Base-by-base conservation (phyloP, 2,888 invertebrate genomes). In the Cephalotes varians region DNA sequence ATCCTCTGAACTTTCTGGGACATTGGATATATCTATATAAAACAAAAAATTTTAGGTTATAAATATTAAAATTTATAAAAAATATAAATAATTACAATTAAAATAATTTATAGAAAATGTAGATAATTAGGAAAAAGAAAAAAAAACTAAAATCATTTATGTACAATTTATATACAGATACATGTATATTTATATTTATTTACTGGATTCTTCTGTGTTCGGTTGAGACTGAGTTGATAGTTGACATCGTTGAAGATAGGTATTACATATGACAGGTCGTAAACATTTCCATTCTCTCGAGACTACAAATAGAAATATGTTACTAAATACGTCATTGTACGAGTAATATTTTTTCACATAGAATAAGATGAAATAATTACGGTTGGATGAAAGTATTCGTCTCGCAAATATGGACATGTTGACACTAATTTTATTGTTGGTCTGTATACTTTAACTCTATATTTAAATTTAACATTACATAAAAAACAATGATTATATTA, bases 371-470 rank as follows among this genome's bases (percentile, higher is more conserved):
- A 12, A 9, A 60, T 28, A 81, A 2, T 82, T 86, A 88, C 88
- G 4, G 51, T 77, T 83, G 15, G 25, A 34, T 21, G 74, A 47
- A 31, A 85, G 10, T 49, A 80, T 80, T 54, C 67, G 77, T 12
- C 77, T 31, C 1, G 62, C 40, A 12, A 82, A 51, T 34, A 69
- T 74, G 21, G 81, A 82, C 88, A 88, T 25, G 25, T 65, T 10
- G 64, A 28, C 18, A 2, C 1, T 25, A 44, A 44, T 44, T 44
- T 64, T 4, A 15, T 44, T 1, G 12, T 4, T 44, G 3, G 1
- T 1, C 6, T 9, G 0, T 34, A 18, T 37, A 12, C n/a, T 37
- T 64, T 44, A 64, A 25, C 21, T 64, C 62, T 7, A 40, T 3
- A 15, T 40, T 12, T 37, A 21, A 37, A 37, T 40, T 37, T 15